Evolutionary conservation across 1,140 invertebrate species (phyloP).

Genomic region (Neuroterus valhalla): DNA sequence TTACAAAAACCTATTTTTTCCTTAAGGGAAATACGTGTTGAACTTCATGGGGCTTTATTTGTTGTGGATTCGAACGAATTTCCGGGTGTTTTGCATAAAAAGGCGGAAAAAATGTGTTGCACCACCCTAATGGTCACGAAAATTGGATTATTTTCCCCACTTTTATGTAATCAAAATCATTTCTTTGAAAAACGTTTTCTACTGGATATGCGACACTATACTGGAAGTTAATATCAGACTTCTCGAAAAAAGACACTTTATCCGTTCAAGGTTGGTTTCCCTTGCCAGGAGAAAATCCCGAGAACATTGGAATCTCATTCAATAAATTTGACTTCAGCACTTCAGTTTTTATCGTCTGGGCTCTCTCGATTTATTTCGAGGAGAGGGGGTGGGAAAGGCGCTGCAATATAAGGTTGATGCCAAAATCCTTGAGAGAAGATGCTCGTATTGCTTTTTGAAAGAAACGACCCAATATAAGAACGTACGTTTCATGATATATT

Average conservation of each 20-base stretch:
- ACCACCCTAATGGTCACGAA: too few relatives aligned
- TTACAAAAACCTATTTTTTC: too few relatives aligned
- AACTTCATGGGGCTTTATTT: too few relatives aligned
- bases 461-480: not conserved
- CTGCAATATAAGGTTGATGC: constrained; percentile 26
- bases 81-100: too few relatives aligned
- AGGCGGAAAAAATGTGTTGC: too few relatives aligned
- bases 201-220: not conserved
- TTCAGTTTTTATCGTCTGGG: constrained; percentile 28
- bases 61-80: too few relatives aligned
- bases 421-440: not conserved
- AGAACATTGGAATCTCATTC: constrained; percentile 28
- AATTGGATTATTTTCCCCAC: too few relatives aligned
- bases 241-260: constrained; percentile 1
- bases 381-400: not conserved
- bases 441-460: not conserved
- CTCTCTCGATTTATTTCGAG: constrained; percentile 25
- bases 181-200: not conserved
- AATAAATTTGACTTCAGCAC: constrained; percentile 25
- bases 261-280: constrained; percentile 26
- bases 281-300: constrained; percentile 15
- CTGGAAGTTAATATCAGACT: not conserved
- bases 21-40: too few relatives aligned
- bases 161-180: too few relatives aligned
- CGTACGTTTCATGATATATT: constrained; percentile 14